A percentile compares a stretch with the other conserved stretches of the same genome.
These are phyloP conservation scores for Falco rusticolus DNA, from an alignment of 2,797 vertebrate genomes.

Conservation along the genomic window DNA sequence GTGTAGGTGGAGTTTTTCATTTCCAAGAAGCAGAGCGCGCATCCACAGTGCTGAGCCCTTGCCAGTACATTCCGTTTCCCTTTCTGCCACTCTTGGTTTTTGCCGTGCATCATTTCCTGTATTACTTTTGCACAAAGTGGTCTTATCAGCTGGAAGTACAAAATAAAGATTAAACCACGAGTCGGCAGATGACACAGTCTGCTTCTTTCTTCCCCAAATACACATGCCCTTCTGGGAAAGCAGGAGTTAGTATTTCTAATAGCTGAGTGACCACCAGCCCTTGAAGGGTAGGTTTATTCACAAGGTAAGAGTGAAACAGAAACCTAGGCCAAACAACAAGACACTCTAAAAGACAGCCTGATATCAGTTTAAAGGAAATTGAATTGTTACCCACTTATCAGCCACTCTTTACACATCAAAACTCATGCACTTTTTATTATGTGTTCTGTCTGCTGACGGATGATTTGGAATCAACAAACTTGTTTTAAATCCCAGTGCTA, in stretches of 20 bases:
- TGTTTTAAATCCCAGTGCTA: background rate
- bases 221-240: background rate
- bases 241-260: background rate
- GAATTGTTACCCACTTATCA: background rate
- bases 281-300: background rate
- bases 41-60: background rate
- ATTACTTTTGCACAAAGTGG: conserved; percentile 74
- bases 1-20: background rate
- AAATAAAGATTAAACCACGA: conserved; percentile 74
- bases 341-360: background rate
- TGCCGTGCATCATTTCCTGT: conserved; percentile 71
- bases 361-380: background rate
- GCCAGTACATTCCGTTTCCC: conserved; percentile 68
- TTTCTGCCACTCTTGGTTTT: conserved; percentile 63
- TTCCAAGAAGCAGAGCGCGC: conserved; percentile 27
- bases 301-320: background rate
- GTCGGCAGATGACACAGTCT: conserved; percentile 65
- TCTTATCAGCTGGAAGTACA: conserved; percentile 76
- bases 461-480: background rate
- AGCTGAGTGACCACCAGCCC: background rate
- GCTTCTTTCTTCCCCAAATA: conserved; percentile 1
- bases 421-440: background rate
- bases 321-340: background rate
- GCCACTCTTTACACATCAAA: background rate
- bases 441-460: background rate